Base-by-base conservation (phyloP, 2,888 invertebrate genomes). In the Creontiades dilutus region DNA sequence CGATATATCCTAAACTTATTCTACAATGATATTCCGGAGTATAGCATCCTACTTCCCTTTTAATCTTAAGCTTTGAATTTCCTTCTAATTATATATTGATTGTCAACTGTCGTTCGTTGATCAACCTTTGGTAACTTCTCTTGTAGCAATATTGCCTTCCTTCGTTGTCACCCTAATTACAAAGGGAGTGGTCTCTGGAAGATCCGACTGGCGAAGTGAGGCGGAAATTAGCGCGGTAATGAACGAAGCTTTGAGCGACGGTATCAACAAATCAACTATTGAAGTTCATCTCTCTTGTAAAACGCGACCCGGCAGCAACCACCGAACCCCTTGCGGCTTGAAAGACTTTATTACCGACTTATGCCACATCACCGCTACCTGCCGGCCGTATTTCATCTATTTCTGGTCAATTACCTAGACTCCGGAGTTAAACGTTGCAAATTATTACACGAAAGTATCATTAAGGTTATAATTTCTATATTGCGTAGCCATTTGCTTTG, bases 181-280 rank as follows among this genome's bases (percentile, higher is more conserved):
- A 68, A 68, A 68, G 9, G 23, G 68, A 19, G 7, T 23, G 11
- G 68, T 68, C 68, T 23, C 23, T 27, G 5, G 68, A 4, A 68
- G 61, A 52, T 27, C 23, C 23, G 68, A 12, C 12, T 23, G 68
- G 23, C 23, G 68, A 23, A 27, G 68, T 68, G 68, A 68, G 19
- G 11, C 68, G 68, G 68, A 68, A 68, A 68, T 68, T 23, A 5
- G 68, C 19, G 9, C 68, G 23, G 68, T 68, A 68, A 68, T 68
- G 23, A 68, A 68, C 68, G 68, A 23, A 68, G 27, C 68, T 23
- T 68, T 68, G 68, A 68, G 68, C 23, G 16, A 27, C 19, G 68
- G 68, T 27, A 23, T 68, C 68, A 68, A 68, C 68, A 68, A 68
- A 68, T 68, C 68, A 11, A 68, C 68, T 68, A 5, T 68, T 27